Conservation (phyloP, 2,113 vertebrate genomes). For the Verasper variegatus region DNA sequence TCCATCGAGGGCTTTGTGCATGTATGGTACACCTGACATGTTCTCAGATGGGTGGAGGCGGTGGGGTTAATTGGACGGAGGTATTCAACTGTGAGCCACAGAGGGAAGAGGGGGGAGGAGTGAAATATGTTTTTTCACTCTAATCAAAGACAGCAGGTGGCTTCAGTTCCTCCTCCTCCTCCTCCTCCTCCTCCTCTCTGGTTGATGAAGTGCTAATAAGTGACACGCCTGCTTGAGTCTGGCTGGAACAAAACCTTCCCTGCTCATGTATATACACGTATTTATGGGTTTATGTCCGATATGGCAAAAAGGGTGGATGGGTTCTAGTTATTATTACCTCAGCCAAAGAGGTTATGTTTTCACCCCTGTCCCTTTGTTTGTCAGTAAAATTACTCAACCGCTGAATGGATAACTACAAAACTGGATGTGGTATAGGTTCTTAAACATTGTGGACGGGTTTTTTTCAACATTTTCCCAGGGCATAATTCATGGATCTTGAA, state of each 20-base stretch:
- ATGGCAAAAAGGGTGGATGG: not conserved
- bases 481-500: no score
- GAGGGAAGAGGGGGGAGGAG: slow-evolving; percentile 12
- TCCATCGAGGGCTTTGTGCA: not conserved
- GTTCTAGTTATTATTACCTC: no score
- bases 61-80: slow-evolving; percentile 19
- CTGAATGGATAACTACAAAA: no score
- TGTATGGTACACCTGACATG: slow-evolving; percentile 1
- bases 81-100: slow-evolving; percentile 17
- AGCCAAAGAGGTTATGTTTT: no score
- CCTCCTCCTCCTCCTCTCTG: slow-evolving; percentile 13
- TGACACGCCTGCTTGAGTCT: slow-evolving; percentile 22
- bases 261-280: not conserved
- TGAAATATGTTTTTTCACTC: slow-evolving; percentile 36
- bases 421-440: no score
- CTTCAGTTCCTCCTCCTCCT: slow-evolving; percentile 19
- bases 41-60: not conserved
- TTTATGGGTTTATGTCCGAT: no score
- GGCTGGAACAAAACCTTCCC: not conserved
- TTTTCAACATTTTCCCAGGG: not conserved
- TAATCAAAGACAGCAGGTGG: slow-evolving; percentile 54
- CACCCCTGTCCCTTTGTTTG: no score
- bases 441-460: no score
- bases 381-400: no score
- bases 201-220: slow-evolving; percentile 35